Evolutionary conservation across 2,113 vertebrate genomes (phyloP).

Genomic region (Eleginops maclovinus): DNA sequence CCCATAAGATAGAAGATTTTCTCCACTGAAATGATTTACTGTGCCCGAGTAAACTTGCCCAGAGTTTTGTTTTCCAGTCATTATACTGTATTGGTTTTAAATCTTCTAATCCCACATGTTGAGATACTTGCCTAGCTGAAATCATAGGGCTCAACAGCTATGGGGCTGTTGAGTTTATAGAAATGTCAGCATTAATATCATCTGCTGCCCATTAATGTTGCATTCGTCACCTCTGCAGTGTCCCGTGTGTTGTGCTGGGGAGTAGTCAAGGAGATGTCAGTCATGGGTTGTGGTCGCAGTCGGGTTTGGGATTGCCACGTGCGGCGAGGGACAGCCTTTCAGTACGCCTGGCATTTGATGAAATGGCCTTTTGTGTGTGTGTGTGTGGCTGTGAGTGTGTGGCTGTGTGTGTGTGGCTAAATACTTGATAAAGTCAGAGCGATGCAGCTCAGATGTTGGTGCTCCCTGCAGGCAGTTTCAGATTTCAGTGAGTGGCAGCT

Average conservation of each 20-base stretch:
- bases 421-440: slow-evolving; percentile 66
- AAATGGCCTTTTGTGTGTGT: slow-evolving; percentile 67
- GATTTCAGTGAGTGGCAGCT: slow-evolving; percentile 64
- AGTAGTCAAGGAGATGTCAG: slow-evolving; percentile 67
- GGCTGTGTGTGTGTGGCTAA: slow-evolving; percentile 45
- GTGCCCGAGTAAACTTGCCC: slow-evolving; percentile 31
- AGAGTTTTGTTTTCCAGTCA: slow-evolving; percentile 8
- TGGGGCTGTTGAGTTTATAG: slow-evolving; percentile 36
- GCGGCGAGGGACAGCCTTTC: slow-evolving; percentile 64
- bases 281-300: slow-evolving; percentile 64
- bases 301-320: slow-evolving; percentile 45
- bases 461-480: slow-evolving; percentile 47
- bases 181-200: slow-evolving; percentile 52
- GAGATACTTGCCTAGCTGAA: slow-evolving; percentile 16
- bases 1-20: slow-evolving; percentile 20
- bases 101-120: slow-evolving; percentile 28
- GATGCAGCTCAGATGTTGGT: slow-evolving; percentile 36
- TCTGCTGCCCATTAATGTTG: slow-evolving; percentile 50
- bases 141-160: slow-evolving; percentile 29
- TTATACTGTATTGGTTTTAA: slow-evolving; percentile 22
- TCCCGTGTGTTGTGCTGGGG: slow-evolving; percentile 31
- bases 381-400: slow-evolving; percentile 34
- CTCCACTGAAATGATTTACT: slow-evolving; percentile 44
- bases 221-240: slow-evolving; percentile 59
- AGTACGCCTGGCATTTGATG: slow-evolving; percentile 67